Evolutionary conservation across 1,140 invertebrate genomes (phyloP).

Genomic region (Anastatus disparis): DNA sequence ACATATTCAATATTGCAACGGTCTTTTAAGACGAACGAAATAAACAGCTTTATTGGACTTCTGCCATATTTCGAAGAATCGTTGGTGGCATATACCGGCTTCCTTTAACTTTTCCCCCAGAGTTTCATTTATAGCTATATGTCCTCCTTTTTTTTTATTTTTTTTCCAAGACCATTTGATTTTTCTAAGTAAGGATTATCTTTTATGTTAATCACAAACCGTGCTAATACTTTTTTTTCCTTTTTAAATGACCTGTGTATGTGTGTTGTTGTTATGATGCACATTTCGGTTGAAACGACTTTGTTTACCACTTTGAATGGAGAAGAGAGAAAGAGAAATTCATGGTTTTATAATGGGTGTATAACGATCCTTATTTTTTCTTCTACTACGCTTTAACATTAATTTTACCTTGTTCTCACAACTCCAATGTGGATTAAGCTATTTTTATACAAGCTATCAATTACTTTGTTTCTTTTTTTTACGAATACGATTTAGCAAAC

Average conservation of each 20-base stretch:
- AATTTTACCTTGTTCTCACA: slow-evolving; percentile 1
- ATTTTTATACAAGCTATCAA: neutral
- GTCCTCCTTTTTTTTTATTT: neutral
- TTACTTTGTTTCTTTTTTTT: neutral
- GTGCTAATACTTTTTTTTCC: neutral
- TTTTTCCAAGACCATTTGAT: neutral
- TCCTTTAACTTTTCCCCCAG: too few species aligned
- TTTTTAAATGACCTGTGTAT: too few species aligned
- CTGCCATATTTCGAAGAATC: slow-evolving; percentile 20
- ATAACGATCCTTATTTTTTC: neutral
- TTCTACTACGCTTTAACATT: neutral
- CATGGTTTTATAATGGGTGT: too few species aligned
- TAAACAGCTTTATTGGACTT: slow-evolving; percentile 25
- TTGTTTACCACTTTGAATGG: slow-evolving; percentile 4
- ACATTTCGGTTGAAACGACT: slow-evolving; percentile 19
- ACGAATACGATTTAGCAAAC: too few species aligned
- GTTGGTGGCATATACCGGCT: too few species aligned
- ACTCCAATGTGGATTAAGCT: neutral
- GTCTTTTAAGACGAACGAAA: too few species aligned
- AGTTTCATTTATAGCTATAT: neutral
- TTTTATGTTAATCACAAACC: neutral
- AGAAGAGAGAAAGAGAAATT: too few species aligned
- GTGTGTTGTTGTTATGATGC: too few species aligned
- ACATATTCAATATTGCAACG: too few species aligned
- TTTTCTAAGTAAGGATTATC: slow-evolving; percentile 12